Evolutionary conservation across 2,797 vertebrate genomes (phyloP).

Genomic region (Florisuga fusca): DNA sequence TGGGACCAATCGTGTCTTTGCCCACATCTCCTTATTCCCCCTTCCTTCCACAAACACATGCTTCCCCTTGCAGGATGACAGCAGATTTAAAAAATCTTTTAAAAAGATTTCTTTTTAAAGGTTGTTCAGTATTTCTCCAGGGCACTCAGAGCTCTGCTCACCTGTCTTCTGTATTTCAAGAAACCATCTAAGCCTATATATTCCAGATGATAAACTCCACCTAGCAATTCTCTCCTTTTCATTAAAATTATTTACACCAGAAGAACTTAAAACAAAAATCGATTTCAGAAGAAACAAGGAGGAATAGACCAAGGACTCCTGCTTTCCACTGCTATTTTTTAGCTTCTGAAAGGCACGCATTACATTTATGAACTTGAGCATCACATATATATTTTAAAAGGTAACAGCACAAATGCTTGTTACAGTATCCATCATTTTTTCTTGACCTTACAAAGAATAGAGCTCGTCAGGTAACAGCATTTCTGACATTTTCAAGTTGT

Average conservation of each 20-base stretch:
- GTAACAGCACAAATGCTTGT: constrained; percentile 43
- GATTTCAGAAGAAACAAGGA: constrained; percentile 34
- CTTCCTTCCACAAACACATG: fast-evolving
- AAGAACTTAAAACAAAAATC: constrained; percentile 65
- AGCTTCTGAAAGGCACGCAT: background rate
- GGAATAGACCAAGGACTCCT: constrained; percentile 36
- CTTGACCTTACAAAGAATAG: constrained; percentile 51
- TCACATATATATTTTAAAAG: constrained; percentile 57
- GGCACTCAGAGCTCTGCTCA: background rate
- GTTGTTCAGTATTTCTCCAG: background rate
- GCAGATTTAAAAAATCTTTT: background rate
- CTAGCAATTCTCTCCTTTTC: constrained; percentile 64
- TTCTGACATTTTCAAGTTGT: constrained; percentile 63
- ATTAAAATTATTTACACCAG: constrained; percentile 71
- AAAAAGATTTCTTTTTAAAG: background rate
- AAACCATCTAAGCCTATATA: constrained; percentile 28
- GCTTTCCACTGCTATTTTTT: background rate
- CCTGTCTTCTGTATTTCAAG: constrained; percentile 18
- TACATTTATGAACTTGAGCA: background rate
- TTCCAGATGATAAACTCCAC: constrained; percentile 46
- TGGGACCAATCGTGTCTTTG: background rate
- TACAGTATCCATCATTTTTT: constrained; percentile 40
- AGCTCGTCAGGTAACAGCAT: constrained; percentile 48
- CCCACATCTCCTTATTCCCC: background rate
- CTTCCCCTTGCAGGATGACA: background rate